Base-by-base conservation (phyloP, 2,113 vertebrate species). In the Lucifuga dentata region DNA sequence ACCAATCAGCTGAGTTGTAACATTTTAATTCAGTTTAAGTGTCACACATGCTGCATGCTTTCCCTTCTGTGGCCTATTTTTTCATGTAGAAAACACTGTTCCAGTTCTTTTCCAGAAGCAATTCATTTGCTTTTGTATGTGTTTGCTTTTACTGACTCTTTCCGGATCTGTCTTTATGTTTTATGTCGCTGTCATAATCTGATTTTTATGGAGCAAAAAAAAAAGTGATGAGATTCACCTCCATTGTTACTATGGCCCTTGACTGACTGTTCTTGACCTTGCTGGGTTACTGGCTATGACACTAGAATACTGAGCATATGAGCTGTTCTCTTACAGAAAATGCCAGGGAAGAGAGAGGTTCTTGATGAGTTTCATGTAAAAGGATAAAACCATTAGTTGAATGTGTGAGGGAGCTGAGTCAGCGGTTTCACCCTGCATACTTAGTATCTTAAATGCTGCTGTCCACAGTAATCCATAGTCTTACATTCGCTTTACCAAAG, bases 231-330 rank as follows among this genome's bases (percentile, higher is more conserved):
- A 69, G 49, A 64, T 68, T 64, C 12, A 61, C 53, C 23, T 41
- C 35, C 40, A n/a, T 32, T 64, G 59, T 76, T 65, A 52, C 65
- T 29, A 46, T 77, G 63, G 63, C 40, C 65, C 63, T 39, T 57
- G 66, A 48, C 53, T 57, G 17, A 73, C 35, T 58, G 41, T 46
- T 1, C 2, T 20, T 74, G 65, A 79, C 32, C 73, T 67, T 0
- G 66, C 8, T 48, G 59, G 35, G 0, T 5, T 29, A 50, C 20
- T 32, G 15, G 44, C 52, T 26, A 24, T 68, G 59, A 33, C 29
- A 51, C 19, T 23, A 53, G 20, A 75, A 49, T 26, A 44, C 26
- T 39, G 46, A 45, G 23, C 44, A 10, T 60, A 50, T 49, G 5
- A 36, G 26, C 24, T 32, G 38, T 17, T 35, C 17, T 33, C 45